phyloP scores from a whole-genome alignment of 1,140 invertebrate species.

The Rhyacophila brunnea region DNA sequence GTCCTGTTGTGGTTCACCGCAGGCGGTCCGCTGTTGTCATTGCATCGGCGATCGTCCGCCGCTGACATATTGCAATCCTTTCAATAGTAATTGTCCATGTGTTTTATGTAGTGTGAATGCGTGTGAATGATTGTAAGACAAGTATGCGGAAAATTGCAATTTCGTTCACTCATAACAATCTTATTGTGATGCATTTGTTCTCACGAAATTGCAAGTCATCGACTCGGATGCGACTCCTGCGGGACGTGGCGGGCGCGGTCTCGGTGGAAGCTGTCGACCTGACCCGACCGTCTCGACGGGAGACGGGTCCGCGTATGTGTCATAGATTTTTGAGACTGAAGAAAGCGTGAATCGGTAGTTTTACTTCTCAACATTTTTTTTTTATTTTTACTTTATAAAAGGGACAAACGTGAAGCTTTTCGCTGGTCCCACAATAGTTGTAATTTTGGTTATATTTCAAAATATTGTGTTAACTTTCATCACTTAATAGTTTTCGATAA shows the following conservation, averaged over 20 bases:
- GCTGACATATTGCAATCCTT: conserved; percentile 11
- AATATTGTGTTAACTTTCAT: neutral
- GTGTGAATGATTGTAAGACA: no score
- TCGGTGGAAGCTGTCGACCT: no score
- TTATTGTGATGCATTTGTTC: neutral
- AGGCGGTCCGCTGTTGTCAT: neutral
- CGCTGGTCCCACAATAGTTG: conserved; percentile 6
- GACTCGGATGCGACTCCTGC: neutral
- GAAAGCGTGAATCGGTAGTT: no score
- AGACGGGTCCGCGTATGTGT: no score
- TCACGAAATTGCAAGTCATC: neutral
- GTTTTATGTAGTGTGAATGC: conserved; percentile 14
- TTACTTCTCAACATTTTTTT: neutral
- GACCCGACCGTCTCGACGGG: no score
- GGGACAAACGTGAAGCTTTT: neutral
- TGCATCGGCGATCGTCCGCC: neutral
- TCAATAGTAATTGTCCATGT: conserved; percentile 20
- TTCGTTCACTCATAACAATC: conserved; percentile 1
- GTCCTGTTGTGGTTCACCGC: neutral
- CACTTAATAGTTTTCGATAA: neutral
- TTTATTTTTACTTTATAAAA: conserved; percentile 4
- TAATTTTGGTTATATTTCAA: conserved; percentile 17
- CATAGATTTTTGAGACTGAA: no score
- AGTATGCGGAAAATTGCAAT: neutral
- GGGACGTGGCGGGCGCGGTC: neutral